Evolutionary conservation across 2,113 vertebrate genomes (phyloP).

Genomic region (Crotalus viridis): DNA sequence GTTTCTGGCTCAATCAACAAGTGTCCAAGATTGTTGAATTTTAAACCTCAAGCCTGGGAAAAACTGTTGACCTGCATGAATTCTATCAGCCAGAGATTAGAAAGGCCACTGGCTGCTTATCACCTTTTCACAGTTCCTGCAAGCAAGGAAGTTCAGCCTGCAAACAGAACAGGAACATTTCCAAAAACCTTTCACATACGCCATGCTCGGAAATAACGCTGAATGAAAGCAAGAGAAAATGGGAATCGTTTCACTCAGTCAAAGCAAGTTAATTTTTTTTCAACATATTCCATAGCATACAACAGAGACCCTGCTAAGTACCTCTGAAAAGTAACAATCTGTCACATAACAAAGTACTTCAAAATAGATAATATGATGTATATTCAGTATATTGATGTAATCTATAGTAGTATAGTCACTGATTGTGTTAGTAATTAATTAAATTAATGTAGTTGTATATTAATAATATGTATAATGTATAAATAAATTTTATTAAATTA

Average conservation of each 20-base stretch:
- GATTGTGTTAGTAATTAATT: background rate
- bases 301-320: background rate
- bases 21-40: slow-evolving; percentile 34
- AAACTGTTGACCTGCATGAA: slow-evolving; percentile 37
- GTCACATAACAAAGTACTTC: background rate
- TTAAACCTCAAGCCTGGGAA: slow-evolving; percentile 35
- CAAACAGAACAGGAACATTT: background rate
- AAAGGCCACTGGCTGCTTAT: slow-evolving; percentile 28
- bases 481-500: background rate
- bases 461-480: background rate
- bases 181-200: background rate
- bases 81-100: slow-evolving; percentile 46
- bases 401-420: background rate
- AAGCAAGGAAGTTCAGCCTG: background rate
- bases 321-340: background rate
- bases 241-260: background rate
- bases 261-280: background rate
- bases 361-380: background rate
- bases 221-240: background rate
- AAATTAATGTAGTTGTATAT: background rate
- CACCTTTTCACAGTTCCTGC: slow-evolving; percentile 14
- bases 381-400: background rate
- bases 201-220: background rate
- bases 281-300: background rate
- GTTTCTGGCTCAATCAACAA: slow-evolving; percentile 27